Percentiles rank a stretch among this genome's conserved stretches.
Evolutionary conservation across 2,888 invertebrate genomes (phyloP).

Genomic region (Stramonita haemastoma): DNA sequence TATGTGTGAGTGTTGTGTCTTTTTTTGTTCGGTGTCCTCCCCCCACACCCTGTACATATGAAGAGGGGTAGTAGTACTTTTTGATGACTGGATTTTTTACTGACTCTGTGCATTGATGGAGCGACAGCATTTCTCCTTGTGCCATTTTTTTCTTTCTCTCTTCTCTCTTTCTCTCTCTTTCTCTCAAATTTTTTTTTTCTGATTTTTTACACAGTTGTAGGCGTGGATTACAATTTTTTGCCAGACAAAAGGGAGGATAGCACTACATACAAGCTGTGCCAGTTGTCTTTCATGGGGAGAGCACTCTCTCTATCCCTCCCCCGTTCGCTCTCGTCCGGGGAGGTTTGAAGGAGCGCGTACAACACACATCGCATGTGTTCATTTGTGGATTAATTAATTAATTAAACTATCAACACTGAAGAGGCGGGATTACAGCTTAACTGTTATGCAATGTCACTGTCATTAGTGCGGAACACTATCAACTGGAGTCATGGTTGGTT

Average conservation of each 20-base stretch:
- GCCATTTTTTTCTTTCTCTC: background rate
- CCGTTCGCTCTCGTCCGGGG: background rate
- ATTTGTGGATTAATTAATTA: background rate
- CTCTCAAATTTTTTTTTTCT: background rate
- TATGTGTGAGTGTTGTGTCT: background rate
- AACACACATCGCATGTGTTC: slow-evolving; percentile 13
- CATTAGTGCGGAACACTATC: background rate
- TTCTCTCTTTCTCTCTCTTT: no score
- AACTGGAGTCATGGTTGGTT: background rate
- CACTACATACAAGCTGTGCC: background rate
- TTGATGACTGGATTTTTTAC: background rate
- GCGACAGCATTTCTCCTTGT: background rate
- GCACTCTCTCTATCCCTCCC: background rate
- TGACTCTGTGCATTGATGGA: background rate
- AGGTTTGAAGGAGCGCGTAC: background rate
- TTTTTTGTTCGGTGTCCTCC: background rate
- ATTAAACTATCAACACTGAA: slow-evolving; percentile 1
- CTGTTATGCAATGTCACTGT: background rate
- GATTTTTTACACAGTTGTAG: background rate
- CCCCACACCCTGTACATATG: background rate
- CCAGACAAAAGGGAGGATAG: background rate
- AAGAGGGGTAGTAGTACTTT: background rate
- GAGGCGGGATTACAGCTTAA: background rate
- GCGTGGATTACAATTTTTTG: slow-evolving; percentile 6
- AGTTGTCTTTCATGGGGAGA: background rate